These are phyloP conservation scores for Aptenodytes forsteri DNA, from an alignment of 2,113 vertebrate genomes.

Conservation along the genomic window DNA sequence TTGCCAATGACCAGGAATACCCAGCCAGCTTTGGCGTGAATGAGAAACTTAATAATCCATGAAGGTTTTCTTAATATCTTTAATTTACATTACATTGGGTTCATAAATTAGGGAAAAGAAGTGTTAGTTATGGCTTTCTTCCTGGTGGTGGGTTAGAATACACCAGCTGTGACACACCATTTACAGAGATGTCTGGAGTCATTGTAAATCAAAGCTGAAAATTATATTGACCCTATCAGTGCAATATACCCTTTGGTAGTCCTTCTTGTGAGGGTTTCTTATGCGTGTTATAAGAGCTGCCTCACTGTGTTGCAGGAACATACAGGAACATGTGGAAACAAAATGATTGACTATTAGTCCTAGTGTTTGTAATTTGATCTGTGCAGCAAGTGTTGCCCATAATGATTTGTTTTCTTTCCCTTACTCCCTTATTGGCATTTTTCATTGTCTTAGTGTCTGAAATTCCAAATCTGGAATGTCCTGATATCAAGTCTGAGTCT, in stretches of 20 bases:
- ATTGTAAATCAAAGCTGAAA: background rate
- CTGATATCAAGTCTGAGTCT: background rate
- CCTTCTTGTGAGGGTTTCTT: background rate
- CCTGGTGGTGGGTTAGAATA: background rate
- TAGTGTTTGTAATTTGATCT: constrained; percentile 5
- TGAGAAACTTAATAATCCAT: background rate
- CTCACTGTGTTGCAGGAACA: background rate
- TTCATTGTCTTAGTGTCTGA: background rate
- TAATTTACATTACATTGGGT: background rate
- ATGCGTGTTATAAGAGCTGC: background rate
- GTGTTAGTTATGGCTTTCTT: background rate
- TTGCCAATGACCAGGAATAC: background rate
- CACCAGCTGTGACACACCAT: background rate
- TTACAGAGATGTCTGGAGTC: background rate
- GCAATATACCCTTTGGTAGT: background rate
- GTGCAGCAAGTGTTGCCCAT: background rate
- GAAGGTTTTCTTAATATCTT: background rate
- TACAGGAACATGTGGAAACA: background rate
- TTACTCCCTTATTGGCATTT: background rate
- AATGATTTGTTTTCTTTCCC: background rate
- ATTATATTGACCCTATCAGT: background rate
- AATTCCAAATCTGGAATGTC: background rate
- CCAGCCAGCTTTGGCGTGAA: background rate
- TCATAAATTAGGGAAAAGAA: background rate
- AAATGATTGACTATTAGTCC: constrained; percentile 1